Percentiles rank a stretch among this genome's conserved stretches.
These are phyloP conservation scores for Drosophila malerkotliana DNA, from an alignment of 1,140 invertebrate species.

Conservation along the genomic window DNA sequence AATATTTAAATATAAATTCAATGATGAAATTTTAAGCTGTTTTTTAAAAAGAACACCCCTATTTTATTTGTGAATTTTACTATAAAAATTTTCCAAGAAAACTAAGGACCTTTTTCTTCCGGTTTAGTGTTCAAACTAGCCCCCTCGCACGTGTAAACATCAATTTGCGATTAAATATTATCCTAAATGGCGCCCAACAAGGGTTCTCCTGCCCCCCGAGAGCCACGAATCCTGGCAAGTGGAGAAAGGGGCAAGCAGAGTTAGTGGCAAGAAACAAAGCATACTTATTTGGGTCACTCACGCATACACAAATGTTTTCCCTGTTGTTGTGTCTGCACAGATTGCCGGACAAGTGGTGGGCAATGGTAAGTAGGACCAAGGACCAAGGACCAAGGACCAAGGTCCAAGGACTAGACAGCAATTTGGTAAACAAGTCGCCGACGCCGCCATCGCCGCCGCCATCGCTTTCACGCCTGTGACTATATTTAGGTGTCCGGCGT, in stretches of 20 bases:
- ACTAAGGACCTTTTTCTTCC: neutral
- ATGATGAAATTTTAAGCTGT: too few species aligned
- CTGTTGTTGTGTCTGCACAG: conserved; percentile 47
- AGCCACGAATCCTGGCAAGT: too few species aligned
- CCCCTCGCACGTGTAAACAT: conserved; percentile 49
- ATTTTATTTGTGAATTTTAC: too few species aligned
- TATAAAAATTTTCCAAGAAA: too few species aligned
- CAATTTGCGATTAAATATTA: conserved; percentile 65
- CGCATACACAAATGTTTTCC: conserved; percentile 35
- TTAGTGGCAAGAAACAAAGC: conserved; percentile 34
- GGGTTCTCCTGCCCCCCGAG: neutral
- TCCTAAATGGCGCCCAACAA: conserved; percentile 31
- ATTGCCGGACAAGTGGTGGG: conserved; percentile 33
- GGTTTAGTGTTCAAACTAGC: conserved; percentile 5
- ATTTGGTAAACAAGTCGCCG: conserved; percentile 54
- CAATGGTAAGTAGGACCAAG: neutral
- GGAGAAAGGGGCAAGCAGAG: conserved; percentile 3
- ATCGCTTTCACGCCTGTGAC: conserved; percentile 4
- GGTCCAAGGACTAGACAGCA: conserved; percentile 26
- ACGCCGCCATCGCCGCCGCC: neutral
- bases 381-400: neutral
- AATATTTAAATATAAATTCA: neutral
- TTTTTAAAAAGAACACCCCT: too few species aligned
- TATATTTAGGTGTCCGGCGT: conserved; percentile 57
- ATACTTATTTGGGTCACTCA: conserved; percentile 62